These are phyloP conservation scores for Euplexia lucipara DNA, from an alignment of 2,888 invertebrate genomes.

Conservation along the genomic window DNA sequence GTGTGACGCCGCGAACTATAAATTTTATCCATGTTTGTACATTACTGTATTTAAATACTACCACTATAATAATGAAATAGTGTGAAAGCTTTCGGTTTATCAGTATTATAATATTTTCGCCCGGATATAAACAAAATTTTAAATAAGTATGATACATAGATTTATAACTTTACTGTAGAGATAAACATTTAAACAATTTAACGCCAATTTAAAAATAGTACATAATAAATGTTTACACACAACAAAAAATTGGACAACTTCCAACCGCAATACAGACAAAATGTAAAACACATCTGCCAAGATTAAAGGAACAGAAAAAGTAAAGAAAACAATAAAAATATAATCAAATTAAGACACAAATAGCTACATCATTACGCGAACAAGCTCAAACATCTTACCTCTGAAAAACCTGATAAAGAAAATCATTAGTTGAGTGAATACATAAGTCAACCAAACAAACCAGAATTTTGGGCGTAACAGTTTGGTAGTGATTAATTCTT, in stretches of 20 bases:
- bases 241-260: constrained; percentile 56
- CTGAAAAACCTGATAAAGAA: constrained; percentile 86
- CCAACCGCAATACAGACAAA: constrained; percentile 53
- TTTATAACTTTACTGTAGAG: constrained; percentile 42
- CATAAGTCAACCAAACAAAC: constrained; percentile 58
- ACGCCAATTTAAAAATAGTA: constrained; percentile 61
- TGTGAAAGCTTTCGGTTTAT: constrained; percentile 43
- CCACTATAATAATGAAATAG: constrained; percentile 44
- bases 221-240: constrained; percentile 58
- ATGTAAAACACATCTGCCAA: constrained; percentile 50
- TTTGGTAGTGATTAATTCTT: constrained; percentile 10
- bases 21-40: constrained; percentile 51
- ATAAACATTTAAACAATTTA: constrained; percentile 55
- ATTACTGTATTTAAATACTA: constrained; percentile 57
- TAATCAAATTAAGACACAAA: constrained; percentile 71
- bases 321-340: constrained; percentile 65
- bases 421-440: constrained; percentile 73
- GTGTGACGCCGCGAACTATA: constrained; percentile 50
- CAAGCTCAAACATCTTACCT: constrained; percentile 87
- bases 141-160: constrained; percentile 41
- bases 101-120: constrained; percentile 47
- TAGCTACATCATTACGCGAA: constrained; percentile 76
- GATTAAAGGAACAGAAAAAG: constrained; percentile 49
- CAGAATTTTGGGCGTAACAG: constrained; percentile 65
- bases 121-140: constrained; percentile 52